Evolutionary conservation across 2,113 vertebrate species (phyloP).

Genomic region (Serinus canaria): DNA sequence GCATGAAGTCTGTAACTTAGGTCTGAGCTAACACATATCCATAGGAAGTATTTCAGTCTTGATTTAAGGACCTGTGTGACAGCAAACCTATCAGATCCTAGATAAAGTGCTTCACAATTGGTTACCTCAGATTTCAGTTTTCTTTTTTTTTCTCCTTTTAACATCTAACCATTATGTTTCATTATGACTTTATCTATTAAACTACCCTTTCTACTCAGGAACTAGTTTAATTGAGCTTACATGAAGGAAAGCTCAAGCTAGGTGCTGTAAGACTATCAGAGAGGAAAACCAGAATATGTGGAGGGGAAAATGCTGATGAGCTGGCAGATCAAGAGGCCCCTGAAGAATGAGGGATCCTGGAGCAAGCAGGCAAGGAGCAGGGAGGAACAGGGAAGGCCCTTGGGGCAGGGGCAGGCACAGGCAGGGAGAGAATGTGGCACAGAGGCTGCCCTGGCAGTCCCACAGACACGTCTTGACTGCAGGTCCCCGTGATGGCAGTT

Average conservation of each 20-base stretch:
- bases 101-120: not conserved
- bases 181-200: not conserved
- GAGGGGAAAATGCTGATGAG: not conserved
- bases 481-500: not conserved
- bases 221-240: not conserved
- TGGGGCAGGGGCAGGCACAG: not conserved
- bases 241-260: not conserved
- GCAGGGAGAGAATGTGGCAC: not conserved
- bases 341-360: not conserved
- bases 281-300: not conserved
- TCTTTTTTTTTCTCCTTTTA: not conserved
- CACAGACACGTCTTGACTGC: fast-evolving
- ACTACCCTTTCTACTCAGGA: not conserved
- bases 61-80: not conserved
- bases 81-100: not conserved
- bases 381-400: not conserved
- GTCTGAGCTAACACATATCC: not conserved
- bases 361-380: not conserved
- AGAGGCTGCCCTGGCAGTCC: not conserved
- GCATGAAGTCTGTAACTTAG: not conserved
- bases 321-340: not conserved
- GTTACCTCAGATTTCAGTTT: not conserved
- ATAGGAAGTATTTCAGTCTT: not conserved
- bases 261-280: not conserved
- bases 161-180: not conserved